Base-by-base conservation (phyloP, 2,797 vertebrate genomes). In the Antennarius maculatus region DNA sequence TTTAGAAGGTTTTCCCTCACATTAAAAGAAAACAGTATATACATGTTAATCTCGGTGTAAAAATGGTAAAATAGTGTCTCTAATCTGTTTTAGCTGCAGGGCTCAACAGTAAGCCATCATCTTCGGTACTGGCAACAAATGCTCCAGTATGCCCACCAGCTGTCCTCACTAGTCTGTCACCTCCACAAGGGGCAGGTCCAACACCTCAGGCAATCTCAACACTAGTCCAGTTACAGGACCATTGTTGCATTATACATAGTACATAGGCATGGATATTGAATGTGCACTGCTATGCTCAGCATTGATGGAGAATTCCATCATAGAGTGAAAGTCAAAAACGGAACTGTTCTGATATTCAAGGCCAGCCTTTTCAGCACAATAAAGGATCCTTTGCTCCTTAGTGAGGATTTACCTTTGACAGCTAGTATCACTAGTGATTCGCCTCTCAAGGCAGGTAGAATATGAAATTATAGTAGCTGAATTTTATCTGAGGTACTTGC, bases 381-480 rank as follows among this genome's bases (percentile, higher is more conserved):
- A n/a, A 62, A 72, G 31, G 18, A 65, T 54, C 68, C 48, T 45
- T 28, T 68, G 42, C 51, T 66, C 52, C 61, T 76, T 77, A 76
- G 72, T 74, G 46, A 62, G 66, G 69, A 67, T 82, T 73, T 75
- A 76, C 53, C 55, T 50, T 60, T 55, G 54, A 60, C 53, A 54
- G 71, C 53, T 49, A 55, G 59, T 54, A 69, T 82, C 65, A 59
- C 68, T 52, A 16, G 17, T 11, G 41, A 59, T 69, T 70, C 51
- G 69, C 49, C 46, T 64, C 71, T 75, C 57, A 55, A 48, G 68
- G 56, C 56, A 70, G 37, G 15, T 31, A 49, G 79, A 76, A 76
- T 83, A 83, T 76, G n/a, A 80, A 77, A 76, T 76, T 34, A 57
- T 31, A 46, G 64, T 42, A 57, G 71, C 64, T 48, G 64, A 43